Evolutionary conservation across 2,888 invertebrate genomes (phyloP), one percentile per base, ranked within the genome.

Genomic region (Stenodera caucasica): DNA sequence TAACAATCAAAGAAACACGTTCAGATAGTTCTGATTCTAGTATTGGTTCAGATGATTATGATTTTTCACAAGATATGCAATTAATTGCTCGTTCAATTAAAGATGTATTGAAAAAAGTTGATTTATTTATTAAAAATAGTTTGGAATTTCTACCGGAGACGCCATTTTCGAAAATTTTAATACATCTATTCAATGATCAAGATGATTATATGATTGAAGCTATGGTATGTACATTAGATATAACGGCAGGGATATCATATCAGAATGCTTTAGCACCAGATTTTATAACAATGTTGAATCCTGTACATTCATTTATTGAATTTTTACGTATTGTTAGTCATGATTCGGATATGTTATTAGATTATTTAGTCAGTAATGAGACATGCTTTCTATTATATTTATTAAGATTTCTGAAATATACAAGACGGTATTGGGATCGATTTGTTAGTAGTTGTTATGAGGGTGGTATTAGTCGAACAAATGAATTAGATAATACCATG

Each of bases 141-240:
- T 81, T 93, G 68, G 91, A 93, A 65, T 94, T 91, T 76, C 92
- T 94, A 80, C 94, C 94, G 0, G 92, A 93, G 77, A 91, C 92
- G 66, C 90, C 91, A 18, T 88, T 94, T 68, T 92, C 93, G 0
- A 93, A 94, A 81, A 91, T 94, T 85, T 84, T 95, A 54, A 91
- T 94, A 60, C 91, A 92, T 78, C 82, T 95, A 59, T 94, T 95
- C 74, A 90, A 91, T 71, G 94, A 95, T 80, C 94, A 95, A 78
- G 94, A 95, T 75, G 95, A 95, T 80, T 92, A 92, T 73, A 81
- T 95, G 70, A 91, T 95, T 60, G 95, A 95, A 82, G 90, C 93
- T 2, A 94, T 95, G 94, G 91, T 95, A 7, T 94, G 94, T 78
- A 92, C 92, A 35, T 80, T 95, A 53, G 94, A 95, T 78, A 93